A percentile compares a stretch with the other conserved stretches of the same genome.
Evolutionary conservation across 2,888 invertebrate species (phyloP).

Genomic region (Drosophila barbarae): DNA sequence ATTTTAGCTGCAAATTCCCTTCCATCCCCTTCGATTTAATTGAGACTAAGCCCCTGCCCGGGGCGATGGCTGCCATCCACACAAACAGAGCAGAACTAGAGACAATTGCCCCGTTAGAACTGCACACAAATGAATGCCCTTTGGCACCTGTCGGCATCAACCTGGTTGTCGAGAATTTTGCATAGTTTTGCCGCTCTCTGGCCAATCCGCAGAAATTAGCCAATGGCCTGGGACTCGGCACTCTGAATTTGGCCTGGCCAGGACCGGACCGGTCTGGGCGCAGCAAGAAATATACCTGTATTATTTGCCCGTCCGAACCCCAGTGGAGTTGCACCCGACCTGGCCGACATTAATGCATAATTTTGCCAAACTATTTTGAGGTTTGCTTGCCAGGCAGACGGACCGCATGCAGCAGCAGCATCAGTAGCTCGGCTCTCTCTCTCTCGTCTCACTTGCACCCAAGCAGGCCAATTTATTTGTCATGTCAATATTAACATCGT

Average conservation of each 20-base stretch:
- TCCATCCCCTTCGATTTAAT: constrained; percentile 4
- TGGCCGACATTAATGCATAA: constrained; percentile 72
- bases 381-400: constrained; percentile 68
- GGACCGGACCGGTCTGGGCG: constrained; percentile 19
- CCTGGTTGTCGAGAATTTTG: constrained; percentile 50
- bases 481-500: constrained; percentile 73
- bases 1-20: neutral
- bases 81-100: constrained; percentile 38
- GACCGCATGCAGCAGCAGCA: constrained; percentile 56
- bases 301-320: constrained; percentile 62
- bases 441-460: neutral
- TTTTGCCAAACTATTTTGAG: constrained; percentile 75
- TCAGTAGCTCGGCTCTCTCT: constrained; percentile 38
- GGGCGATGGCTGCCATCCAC: constrained; percentile 24
- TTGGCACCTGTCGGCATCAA: constrained; percentile 72
- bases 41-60: constrained; percentile 25
- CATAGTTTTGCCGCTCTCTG: constrained; percentile 53
- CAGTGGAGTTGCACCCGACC: constrained; percentile 22
- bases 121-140: constrained; percentile 63
- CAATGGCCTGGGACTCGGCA: constrained; percentile 32
- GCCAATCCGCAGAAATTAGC: constrained; percentile 53
- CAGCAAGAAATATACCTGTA: constrained; percentile 62
- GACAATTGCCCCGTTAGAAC: constrained; percentile 60
- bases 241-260: constrained; percentile 16
- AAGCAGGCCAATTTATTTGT: constrained; percentile 71